These are phyloP conservation scores for Oreochromis spilurus DNA, from an alignment of 2,113 vertebrate species.

Conservation along the genomic window DNA sequence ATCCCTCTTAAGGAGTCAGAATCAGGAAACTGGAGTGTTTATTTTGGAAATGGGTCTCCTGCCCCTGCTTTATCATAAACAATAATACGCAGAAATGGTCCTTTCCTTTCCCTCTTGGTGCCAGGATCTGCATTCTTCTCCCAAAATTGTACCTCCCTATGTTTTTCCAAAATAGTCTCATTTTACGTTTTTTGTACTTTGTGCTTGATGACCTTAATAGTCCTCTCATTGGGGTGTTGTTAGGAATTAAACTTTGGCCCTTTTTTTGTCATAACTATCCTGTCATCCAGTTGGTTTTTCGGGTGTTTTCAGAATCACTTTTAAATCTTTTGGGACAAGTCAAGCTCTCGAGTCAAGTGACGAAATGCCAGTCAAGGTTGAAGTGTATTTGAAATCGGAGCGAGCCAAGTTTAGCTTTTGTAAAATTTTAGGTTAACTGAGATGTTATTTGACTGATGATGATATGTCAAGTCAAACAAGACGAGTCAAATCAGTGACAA, in stretches of 20 bases:
- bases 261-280: background rate
- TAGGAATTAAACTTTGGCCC: background rate
- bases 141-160: conserved; percentile 4
- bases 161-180: background rate
- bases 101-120: conserved; percentile 23
- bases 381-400: background rate
- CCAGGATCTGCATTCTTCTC: conserved; percentile 38
- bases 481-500: rapidly evolving
- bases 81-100: conserved; percentile 46
- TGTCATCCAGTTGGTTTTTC: background rate
- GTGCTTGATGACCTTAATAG: background rate
- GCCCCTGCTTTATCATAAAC: conserved; percentile 54
- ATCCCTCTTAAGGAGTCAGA: conserved; percentile 34
- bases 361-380: background rate
- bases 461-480: background rate
- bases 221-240: background rate
- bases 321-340: background rate
- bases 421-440: background rate
- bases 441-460: background rate
- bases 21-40: conserved; percentile 55
- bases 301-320: background rate
- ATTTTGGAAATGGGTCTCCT: conserved; percentile 42
- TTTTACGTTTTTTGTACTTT: conserved; percentile 2
- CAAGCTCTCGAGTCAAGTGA: background rate
- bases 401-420: background rate